A percentile compares a stretch with the other conserved stretches of the same genome.
These are phyloP conservation scores for Apamea sordens DNA, from an alignment of 2,888 invertebrate genomes.

Conservation along the genomic window DNA sequence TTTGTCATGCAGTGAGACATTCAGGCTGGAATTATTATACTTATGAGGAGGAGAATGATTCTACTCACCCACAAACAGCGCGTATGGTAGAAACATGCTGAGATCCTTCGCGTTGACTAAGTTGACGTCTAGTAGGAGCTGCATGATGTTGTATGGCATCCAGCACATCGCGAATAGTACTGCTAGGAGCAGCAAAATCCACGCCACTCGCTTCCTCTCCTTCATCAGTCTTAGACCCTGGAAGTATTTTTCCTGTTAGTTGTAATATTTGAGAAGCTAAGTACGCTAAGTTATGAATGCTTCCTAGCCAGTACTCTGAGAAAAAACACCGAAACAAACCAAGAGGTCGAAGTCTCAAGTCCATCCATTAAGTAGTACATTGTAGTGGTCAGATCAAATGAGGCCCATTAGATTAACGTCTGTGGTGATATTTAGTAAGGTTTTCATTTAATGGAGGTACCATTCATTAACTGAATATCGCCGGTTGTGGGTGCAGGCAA, in stretches of 20 bases:
- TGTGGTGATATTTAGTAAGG: not conserved
- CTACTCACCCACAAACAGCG: conserved; percentile 90
- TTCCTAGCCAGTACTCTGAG: not conserved
- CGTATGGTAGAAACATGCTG: conserved; percentile 90
- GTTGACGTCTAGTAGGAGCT: conserved; percentile 91
- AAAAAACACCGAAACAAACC: not conserved
- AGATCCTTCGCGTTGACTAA: conserved; percentile 80
- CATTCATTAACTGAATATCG: too few relatives aligned
- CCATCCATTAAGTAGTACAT: not conserved
- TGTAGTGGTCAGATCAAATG: not conserved
- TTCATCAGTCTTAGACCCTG: conserved; percentile 92
- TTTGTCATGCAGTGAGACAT: not conserved
- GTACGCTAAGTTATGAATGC: not conserved
- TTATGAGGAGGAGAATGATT: not conserved
- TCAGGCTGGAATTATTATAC: not conserved
- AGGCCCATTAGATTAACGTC: not conserved
- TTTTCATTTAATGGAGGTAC: not conserved
- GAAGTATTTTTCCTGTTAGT: conserved; percentile 23
- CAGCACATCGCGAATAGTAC: conserved; percentile 95
- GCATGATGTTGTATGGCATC: conserved; percentile 94
- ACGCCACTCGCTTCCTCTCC: conserved; percentile 93
- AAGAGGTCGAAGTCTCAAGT: not conserved
- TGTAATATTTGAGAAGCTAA: not conserved
- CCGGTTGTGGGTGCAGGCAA: not conserved
- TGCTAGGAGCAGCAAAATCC: conserved; percentile 93